These are phyloP conservation scores for Peromyscus eremicus DNA, from an alignment of 2,797 vertebrate genomes.

Conservation along the genomic window DNA sequence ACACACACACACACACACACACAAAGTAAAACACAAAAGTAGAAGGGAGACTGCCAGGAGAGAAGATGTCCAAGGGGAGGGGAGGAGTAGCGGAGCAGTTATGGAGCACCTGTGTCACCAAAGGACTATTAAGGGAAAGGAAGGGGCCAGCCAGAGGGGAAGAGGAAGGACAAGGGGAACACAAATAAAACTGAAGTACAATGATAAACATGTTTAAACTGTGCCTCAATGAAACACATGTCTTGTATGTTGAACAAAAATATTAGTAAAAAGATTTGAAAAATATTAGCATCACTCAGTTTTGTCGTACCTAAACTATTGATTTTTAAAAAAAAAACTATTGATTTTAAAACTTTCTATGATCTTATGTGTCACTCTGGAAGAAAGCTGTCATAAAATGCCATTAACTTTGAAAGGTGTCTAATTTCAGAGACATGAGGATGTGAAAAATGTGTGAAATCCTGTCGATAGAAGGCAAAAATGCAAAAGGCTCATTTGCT, in stretches of 20 bases:
- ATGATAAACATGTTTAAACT: not conserved
- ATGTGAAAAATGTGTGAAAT: slow-evolving; percentile 23
- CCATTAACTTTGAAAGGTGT: slow-evolving; percentile 7
- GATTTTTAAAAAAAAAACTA: not conserved
- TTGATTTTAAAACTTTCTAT: slow-evolving; percentile 3
- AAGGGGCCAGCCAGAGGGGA: not conserved
- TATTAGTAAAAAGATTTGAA: not conserved
- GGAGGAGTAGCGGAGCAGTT: no score
- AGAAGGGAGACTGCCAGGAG: not conserved
- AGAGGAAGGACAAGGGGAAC: not conserved
- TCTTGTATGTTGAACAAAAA: not conserved
- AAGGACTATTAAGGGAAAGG: not conserved
- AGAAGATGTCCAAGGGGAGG: not conserved
- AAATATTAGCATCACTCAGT: not conserved
- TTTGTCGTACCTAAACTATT: slow-evolving; percentile 18
- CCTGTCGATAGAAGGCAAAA: slow-evolving; percentile 22
- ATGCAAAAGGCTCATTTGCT: not conserved
- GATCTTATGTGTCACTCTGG: not conserved
- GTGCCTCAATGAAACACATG: not conserved
- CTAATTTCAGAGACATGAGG: slow-evolving; percentile 26
- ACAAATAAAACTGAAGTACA: not conserved
- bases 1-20: not conserved
- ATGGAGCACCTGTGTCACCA: not conserved
- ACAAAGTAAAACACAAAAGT: not conserved
- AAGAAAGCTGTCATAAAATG: not conserved